phyloP scores from a whole-genome alignment of 2,797 vertebrate species.

The Cyclura pinguis region DNA sequence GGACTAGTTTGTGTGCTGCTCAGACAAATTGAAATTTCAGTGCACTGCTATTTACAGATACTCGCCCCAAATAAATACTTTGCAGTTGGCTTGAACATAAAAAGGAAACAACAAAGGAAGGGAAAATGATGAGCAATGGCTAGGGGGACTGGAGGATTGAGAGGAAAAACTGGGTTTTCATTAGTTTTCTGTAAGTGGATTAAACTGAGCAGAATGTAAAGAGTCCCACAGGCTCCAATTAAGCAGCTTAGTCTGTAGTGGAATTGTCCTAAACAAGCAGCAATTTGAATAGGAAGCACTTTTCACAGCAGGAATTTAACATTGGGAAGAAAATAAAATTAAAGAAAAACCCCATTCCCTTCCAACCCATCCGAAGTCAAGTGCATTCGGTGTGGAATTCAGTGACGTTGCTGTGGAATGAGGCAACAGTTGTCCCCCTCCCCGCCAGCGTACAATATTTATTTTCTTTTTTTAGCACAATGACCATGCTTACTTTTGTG shows the following conservation, averaged over 20 bases:
- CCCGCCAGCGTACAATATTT: background rate
- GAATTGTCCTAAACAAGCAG: constrained; percentile 74
- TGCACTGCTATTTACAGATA: no score
- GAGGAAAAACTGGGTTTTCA: constrained; percentile 65
- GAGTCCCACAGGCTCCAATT: constrained; percentile 75
- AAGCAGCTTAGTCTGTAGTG: constrained; percentile 70
- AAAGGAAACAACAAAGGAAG: constrained; percentile 48
- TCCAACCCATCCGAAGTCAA: constrained; percentile 54
- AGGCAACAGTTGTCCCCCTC: constrained; percentile 48
- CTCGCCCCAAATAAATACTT: constrained; percentile 36
- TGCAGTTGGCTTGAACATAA: constrained; percentile 38
- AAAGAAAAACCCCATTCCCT: background rate
- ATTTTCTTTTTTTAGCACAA: background rate
- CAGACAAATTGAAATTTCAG: no score
- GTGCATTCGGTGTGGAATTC: constrained; percentile 68
- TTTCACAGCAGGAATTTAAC: constrained; percentile 64
- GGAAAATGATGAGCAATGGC: constrained; percentile 56
- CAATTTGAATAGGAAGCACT: constrained; percentile 75
- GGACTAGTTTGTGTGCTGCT: no score
- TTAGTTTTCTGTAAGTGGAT: constrained; percentile 77
- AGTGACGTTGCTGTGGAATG: constrained; percentile 29
- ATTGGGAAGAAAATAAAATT: background rate
- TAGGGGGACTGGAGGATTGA: background rate
- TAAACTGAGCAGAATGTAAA: constrained; percentile 75
- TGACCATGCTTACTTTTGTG: no score